Percentiles rank a stretch among this genome's conserved stretches.
Conservation (phyloP, 92 coral and sea anemone species). For the Actinostola sp. region DNA sequence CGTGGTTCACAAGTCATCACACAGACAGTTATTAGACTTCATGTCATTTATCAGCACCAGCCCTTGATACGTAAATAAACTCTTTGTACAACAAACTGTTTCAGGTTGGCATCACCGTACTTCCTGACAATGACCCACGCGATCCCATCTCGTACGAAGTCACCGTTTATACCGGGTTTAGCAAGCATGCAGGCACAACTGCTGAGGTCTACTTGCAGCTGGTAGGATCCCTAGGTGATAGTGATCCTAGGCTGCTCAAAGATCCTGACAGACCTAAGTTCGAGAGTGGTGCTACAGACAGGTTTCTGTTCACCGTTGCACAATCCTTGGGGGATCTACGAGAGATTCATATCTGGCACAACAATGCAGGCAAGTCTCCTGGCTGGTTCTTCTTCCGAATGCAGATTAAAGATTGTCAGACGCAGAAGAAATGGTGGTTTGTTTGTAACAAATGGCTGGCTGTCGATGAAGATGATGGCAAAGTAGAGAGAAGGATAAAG, state of each 20-base stretch:
- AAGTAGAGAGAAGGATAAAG: slow-evolving; percentile 56
- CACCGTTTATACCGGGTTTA: slow-evolving; percentile 86
- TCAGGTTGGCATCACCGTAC: slow-evolving; percentile 82
- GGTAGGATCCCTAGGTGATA: slow-evolving; percentile 78
- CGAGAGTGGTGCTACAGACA: slow-evolving; percentile 74
- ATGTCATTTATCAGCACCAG: too few relatives aligned
- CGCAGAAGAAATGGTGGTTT: slow-evolving; percentile 90
- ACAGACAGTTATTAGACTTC: too few relatives aligned
- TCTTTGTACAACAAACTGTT: not conserved
- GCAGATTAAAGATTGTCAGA: slow-evolving; percentile 81
- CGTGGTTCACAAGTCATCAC: too few relatives aligned
- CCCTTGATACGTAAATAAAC: not conserved
- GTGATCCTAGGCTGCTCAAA: slow-evolving; percentile 71
- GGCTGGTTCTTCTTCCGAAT: slow-evolving; percentile 86
- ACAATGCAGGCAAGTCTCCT: slow-evolving; percentile 84
- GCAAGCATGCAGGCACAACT: slow-evolving; percentile 77
- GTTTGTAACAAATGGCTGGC: slow-evolving; percentile 92
- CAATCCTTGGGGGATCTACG: slow-evolving; percentile 78
- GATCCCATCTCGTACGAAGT: slow-evolving; percentile 86
- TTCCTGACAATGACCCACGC: slow-evolving; percentile 87
- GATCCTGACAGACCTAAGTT: slow-evolving; percentile 76
- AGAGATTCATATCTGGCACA: slow-evolving; percentile 90
- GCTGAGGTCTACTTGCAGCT: slow-evolving; percentile 81
- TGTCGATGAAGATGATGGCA: slow-evolving; percentile 90
- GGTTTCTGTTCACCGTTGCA: slow-evolving; percentile 83